Evolutionary conservation across 2,113 vertebrate genomes (phyloP).

Genomic region (Siniperca knerii): DNA sequence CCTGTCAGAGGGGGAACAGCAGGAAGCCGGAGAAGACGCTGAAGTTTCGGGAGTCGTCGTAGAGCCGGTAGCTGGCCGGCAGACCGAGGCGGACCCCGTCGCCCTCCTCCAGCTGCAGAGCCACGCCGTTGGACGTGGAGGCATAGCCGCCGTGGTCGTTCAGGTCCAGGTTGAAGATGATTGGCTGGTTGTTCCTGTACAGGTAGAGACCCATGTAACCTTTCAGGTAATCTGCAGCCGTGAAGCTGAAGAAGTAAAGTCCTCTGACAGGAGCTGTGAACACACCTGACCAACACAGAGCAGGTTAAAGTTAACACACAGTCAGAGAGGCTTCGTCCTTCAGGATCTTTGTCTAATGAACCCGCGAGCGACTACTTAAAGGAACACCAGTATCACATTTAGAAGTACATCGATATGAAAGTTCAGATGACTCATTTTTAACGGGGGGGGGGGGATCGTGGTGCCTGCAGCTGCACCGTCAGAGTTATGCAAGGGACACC

Average conservation of each 20-base stretch:
- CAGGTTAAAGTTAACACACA: neutral
- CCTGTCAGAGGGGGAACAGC: constrained; percentile 60
- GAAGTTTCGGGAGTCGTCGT: constrained; percentile 76
- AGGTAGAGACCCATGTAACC: constrained; percentile 79
- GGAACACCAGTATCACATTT: too few species aligned
- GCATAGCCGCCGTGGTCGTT: constrained; percentile 78
- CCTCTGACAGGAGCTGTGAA: constrained; percentile 72
- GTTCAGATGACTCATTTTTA: too few species aligned
- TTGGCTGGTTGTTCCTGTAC: constrained; percentile 66
- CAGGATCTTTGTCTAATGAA: too few species aligned
- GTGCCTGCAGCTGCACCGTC: too few species aligned
- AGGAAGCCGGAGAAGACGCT: constrained; percentile 78
- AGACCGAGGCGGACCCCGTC: constrained; percentile 63
- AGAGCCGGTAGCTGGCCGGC: constrained; percentile 77
- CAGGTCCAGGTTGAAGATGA: constrained; percentile 72
- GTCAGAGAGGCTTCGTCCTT: too few species aligned
- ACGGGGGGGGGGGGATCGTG: too few species aligned
- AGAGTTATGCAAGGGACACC: too few species aligned
- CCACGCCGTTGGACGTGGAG: constrained; percentile 21
- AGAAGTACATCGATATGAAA: too few species aligned
- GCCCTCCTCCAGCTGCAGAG: constrained; percentile 60
- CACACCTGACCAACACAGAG: constrained; percentile 58
- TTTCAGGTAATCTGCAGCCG: constrained; percentile 73
- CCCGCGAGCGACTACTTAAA: too few species aligned
- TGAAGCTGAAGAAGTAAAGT: constrained; percentile 79